These are phyloP conservation scores for Alfaro cultratus DNA, from an alignment of 2,797 vertebrate genomes.

Conservation along the genomic window DNA sequence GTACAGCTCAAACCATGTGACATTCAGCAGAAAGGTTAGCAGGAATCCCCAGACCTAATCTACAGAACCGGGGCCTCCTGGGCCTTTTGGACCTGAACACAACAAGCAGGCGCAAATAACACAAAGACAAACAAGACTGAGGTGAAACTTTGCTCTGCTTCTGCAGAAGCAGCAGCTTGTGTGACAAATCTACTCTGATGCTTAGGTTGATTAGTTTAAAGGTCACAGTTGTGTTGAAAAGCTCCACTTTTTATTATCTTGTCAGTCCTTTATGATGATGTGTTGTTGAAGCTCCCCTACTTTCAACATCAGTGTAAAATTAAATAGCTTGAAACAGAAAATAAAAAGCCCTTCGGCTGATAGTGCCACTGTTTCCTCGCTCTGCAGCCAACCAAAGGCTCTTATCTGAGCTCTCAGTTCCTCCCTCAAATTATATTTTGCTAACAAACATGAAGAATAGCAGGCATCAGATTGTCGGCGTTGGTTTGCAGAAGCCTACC, in stretches of 20 bases:
- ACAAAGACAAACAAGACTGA: constrained; percentile 12
- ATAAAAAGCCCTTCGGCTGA: neutral
- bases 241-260: constrained; percentile 8
- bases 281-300: neutral
- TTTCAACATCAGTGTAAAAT: neutral
- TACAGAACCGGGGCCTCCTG: constrained; percentile 66
- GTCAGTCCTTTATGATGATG: constrained; percentile 1
- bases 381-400: constrained; percentile 21
- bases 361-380: neutral
- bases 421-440: constrained; percentile 46
- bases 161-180: constrained; percentile 3
- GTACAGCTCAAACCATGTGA: constrained; percentile 74
- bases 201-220: constrained; percentile 11
- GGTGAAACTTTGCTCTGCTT: constrained; percentile 9
- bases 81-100: constrained; percentile 35
- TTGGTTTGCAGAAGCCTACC: constrained; percentile 43
- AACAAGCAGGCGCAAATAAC: constrained; percentile 19
- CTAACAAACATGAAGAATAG: constrained; percentile 68
- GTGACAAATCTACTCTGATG: constrained; percentile 16
- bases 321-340: neutral
- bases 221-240: constrained; percentile 13
- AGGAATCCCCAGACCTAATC: constrained; percentile 76
- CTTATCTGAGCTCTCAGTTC: constrained; percentile 32
- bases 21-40: constrained; percentile 83
- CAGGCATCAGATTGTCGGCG: constrained; percentile 63